phyloP scores from a whole-genome alignment of 2,888 invertebrate genomes.

The Drosophila nr. perissopoda region DNA sequence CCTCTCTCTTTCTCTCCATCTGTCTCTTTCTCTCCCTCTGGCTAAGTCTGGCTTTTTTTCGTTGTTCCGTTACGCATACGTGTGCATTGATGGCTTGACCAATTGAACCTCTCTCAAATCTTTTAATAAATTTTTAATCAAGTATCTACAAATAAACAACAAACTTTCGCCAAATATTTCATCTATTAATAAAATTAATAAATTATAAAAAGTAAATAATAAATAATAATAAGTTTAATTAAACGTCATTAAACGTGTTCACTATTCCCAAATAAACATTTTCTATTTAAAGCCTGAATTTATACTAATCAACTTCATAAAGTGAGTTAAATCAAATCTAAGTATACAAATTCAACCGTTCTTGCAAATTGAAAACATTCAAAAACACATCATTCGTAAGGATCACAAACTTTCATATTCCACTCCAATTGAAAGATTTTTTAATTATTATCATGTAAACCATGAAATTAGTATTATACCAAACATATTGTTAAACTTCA shows the following conservation, averaged over 20 bases:
- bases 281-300: background rate
- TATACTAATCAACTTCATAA: no score
- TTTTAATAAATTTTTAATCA: background rate
- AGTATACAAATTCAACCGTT: background rate
- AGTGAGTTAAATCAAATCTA: no score
- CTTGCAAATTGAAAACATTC: background rate
- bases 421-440: background rate
- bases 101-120: conserved; percentile 22
- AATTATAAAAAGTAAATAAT: background rate
- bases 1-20: background rate
- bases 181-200: background rate
- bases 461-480: background rate
- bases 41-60: background rate
- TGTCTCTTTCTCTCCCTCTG: background rate
- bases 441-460: background rate
- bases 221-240: background rate
- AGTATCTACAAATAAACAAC: background rate
- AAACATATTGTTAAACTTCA: background rate
- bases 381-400: background rate
- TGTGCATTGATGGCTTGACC: conserved; percentile 42
- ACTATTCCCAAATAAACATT: background rate
- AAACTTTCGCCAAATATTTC: background rate
- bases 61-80: conserved; percentile 37
- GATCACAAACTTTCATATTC: background rate
- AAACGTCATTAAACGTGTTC: background rate